Evolutionary conservation across 2,888 invertebrate species (phyloP).

Genomic region (Cantharis flavilabris): DNA sequence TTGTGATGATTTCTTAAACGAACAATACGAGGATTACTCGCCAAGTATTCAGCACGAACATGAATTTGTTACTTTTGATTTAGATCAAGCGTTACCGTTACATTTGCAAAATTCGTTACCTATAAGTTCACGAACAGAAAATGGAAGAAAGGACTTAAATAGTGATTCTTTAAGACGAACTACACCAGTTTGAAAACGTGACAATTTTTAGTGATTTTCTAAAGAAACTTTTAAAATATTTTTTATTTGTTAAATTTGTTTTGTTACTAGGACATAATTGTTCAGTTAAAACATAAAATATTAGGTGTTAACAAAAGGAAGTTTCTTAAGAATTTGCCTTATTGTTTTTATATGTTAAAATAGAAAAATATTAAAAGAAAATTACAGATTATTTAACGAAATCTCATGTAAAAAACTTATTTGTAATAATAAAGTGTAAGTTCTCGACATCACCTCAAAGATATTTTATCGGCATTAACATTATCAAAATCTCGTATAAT

Average conservation of each 20-base stretch:
- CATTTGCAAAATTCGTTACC: constrained; percentile 49
- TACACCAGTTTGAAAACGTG: constrained; percentile 59
- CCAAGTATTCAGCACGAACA: constrained; percentile 63
- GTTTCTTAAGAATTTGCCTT: constrained; percentile 1
- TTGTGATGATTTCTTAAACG: constrained; percentile 52
- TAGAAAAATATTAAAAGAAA: not conserved
- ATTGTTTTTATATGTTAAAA: not conserved
- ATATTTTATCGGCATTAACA: not conserved
- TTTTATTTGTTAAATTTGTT: not conserved
- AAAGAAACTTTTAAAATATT: not conserved
- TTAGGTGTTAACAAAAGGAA: not conserved
- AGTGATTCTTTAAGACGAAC: constrained; percentile 62
- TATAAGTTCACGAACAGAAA: constrained; percentile 45
- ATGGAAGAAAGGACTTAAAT: constrained; percentile 54
- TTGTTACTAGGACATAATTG: not conserved
- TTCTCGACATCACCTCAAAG: not conserved
- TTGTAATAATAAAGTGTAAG: not conserved
- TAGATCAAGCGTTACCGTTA: constrained; percentile 59
- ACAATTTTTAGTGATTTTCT: not conserved
- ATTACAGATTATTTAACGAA: too few relatives aligned
- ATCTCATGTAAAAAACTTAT: too few relatives aligned
- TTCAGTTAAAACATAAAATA: not conserved
- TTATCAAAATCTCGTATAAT: not conserved
- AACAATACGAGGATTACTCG: constrained; percentile 59
- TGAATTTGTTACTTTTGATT: constrained; percentile 73